Base-by-base conservation (phyloP, 2,113 vertebrate species). In the Gadus macrocephalus region DNA sequence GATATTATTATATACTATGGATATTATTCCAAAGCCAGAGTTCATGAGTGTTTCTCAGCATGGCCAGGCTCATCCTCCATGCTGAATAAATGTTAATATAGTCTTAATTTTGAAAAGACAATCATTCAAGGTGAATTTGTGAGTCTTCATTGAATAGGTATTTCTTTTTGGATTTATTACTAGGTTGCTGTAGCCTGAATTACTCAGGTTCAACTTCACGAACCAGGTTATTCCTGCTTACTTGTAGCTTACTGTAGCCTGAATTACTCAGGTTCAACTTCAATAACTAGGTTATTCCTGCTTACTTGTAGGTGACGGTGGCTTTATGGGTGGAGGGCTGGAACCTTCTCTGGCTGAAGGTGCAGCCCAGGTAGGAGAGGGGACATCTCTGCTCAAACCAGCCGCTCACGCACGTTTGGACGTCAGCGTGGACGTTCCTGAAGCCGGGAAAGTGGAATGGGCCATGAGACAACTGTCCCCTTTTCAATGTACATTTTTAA, bases 301-400 rank as follows among this genome's bases (percentile, higher is more conserved):
- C 89, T 84, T 71, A 89, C 89, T 86, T 77, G 31, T 95, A 99
- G 81, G 91, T 93, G 64, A 98, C 82, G 0, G 81, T 93, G 68
- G 95, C 93, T 70, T 86, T 90, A 67, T 94, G 89, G 19, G 91
- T 93, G 14, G 92, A 89, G 0, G 96, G 95, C 27, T 90, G 90
- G 84, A 98, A 95, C 74, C 89, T 92, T 76, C 89, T 93, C 77
- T 95, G 96, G 75, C 90, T 91, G 87, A 94, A 97, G 58, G 95
- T 95, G 81, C 97, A 99, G 35, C 97, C 97, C 76, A 96, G 89
- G 81, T 98, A 98, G 15, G 96, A 90, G 0, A 99, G 89, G 0
- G 97, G 97, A 74, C 97, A 99, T n/a, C 96, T 90, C 71, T 94
- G 94, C 80, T 97, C 92, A 74, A 96, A 97, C 97, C 97, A 99